Evolutionary conservation across 2,797 vertebrate genomes (phyloP).

Genomic region (Girardinus metallicus): DNA sequence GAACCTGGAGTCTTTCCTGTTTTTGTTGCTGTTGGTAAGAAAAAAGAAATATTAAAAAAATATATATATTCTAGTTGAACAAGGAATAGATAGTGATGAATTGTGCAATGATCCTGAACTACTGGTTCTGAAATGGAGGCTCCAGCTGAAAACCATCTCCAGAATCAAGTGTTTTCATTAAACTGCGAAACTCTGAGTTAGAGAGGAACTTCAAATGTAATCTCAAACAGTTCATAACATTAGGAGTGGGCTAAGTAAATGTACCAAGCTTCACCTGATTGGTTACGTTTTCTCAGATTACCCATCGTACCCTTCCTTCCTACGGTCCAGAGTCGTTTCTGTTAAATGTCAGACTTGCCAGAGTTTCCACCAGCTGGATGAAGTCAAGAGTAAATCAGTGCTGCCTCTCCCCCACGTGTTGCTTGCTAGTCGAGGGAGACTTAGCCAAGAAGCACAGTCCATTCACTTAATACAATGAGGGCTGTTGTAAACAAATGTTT

Average conservation of each 20-base stretch:
- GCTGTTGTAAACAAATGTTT: no score
- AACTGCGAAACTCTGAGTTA: background rate
- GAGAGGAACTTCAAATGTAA: background rate
- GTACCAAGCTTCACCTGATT: background rate
- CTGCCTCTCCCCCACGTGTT: background rate
- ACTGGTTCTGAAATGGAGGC: background rate
- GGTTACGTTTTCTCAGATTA: background rate
- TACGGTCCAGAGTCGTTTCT: background rate
- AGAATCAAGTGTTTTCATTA: background rate
- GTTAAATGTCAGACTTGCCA: background rate
- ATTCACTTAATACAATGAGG: no score
- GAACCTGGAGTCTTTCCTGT: constrained; percentile 89
- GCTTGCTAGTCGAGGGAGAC: background rate
- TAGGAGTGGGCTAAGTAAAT: background rate
- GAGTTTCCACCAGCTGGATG: background rate
- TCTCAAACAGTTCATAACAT: background rate
- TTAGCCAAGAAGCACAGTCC: no score
- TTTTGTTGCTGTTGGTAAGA: constrained; percentile 86
- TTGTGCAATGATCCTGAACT: background rate
- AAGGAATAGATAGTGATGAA: background rate
- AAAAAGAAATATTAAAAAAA: background rate
- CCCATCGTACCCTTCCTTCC: background rate
- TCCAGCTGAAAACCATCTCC: background rate
- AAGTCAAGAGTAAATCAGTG: background rate
- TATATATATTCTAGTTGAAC: no score